Base-by-base conservation (phyloP, 2,113 vertebrate genomes). In the Dicrurus megarhynchus region DNA sequence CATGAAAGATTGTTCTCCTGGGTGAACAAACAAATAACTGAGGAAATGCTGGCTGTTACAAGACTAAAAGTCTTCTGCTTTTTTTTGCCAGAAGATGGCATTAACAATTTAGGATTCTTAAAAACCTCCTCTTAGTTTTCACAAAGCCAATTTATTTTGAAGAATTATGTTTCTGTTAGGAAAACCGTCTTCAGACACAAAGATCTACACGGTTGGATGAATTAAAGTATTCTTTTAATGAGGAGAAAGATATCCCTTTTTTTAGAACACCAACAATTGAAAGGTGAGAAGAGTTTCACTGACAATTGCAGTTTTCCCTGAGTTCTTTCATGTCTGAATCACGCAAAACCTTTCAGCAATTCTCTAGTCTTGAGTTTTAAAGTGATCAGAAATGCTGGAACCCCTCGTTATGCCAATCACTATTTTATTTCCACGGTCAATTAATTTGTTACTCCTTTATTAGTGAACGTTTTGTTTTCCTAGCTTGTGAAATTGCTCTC, bases 81-180 rank as follows among this genome's bases (percentile, higher is more conserved):
- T 55, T 50, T 88, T 95, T 92, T 89, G 70, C 96, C 96, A 95
- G 91, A 90, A 97, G 96, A 81, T 96, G 95, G 93, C 94, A 89
- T 76, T 93, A 94, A 57, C 42, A 88, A 35, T 67, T 79, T 90
- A 76, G 16, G 12, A 63, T 80, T 94, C 67, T 32, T 75, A 71
- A 84, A 87, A 94, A 46, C 27, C 17, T 75, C 20, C 35, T 35
- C 28, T 85, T 52, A 37, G 23, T 75, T 80, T 80, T 67, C 60
- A 64, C 68, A 81, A 41, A 81, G 55, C 16, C 0, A 20, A 3
- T 78, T 80, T 77, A n/a, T 83, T 78, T 70, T 78, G 39, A 74
- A 79, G n/a, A 68, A 30, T 74, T 59, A 4, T 46, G 1, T 91
- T 6, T 49, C 61, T 67, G 28, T 56, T 44, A 92, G 33, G 44